A percentile compares a stretch with the other conserved stretches of the same genome.
phyloP scores from a whole-genome alignment of 2,888 invertebrate species.

The Tholera decimalis region DNA sequence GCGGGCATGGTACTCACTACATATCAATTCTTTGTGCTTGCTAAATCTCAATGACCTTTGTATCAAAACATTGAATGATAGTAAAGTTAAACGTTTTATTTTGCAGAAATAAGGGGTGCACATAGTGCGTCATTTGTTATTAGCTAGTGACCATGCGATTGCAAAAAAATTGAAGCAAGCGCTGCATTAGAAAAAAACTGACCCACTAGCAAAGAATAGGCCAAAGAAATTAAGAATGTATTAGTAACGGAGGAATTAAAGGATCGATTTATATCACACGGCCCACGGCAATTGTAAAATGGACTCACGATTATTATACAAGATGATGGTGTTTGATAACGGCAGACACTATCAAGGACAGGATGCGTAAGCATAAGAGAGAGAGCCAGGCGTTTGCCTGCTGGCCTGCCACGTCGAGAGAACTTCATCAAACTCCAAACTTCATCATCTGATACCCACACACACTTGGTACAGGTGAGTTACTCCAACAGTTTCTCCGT shows the following conservation, averaged over 20 bases:
- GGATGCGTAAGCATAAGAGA: constrained; percentile 91
- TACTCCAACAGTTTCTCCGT: background rate
- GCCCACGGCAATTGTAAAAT: constrained; percentile 89
- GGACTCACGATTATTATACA: constrained; percentile 88
- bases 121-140: constrained; percentile 87
- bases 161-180: constrained; percentile 84
- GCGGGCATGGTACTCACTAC: constrained; percentile 80
- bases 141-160: constrained; percentile 89
- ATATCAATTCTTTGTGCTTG: constrained; percentile 79
- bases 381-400: constrained; percentile 88
- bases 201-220: constrained; percentile 88
- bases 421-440: constrained; percentile 80
- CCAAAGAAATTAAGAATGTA: constrained; percentile 90
- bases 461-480: constrained; percentile 78
- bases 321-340: constrained; percentile 86
- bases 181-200: constrained; percentile 77
- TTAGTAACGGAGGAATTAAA: constrained; percentile 84
- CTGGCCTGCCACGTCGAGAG: constrained; percentile 85
- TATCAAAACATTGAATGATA: constrained; percentile 76
- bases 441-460: constrained; percentile 85
- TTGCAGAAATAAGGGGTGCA: constrained; percentile 90
- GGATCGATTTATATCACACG: constrained; percentile 89
- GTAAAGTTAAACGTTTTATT: constrained; percentile 74
- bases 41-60: constrained; percentile 80
- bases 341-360: constrained; percentile 85